Evolutionary conservation across 2,113 vertebrate genomes (phyloP).

Genomic region (Sorex araneus): DNA sequence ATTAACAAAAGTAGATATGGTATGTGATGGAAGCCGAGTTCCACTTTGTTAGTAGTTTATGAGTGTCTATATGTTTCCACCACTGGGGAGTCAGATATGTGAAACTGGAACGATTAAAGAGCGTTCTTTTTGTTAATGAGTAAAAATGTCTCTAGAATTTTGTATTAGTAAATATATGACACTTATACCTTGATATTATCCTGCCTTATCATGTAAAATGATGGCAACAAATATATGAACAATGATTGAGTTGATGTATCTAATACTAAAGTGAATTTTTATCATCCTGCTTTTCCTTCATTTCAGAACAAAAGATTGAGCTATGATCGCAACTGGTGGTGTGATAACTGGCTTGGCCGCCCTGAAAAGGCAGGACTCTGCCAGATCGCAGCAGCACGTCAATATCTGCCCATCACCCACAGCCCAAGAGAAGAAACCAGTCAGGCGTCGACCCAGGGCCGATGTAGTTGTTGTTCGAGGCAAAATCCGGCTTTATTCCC

Average conservation of each 20-base stretch:
- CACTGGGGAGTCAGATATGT: not conserved
- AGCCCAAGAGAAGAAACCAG: constrained; percentile 89
- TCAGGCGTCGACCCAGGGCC: constrained; percentile 92
- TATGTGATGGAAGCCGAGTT: not conserved
- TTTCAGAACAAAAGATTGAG: constrained; percentile 82
- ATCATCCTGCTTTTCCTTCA: constrained; percentile 66
- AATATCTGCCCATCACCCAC: constrained; percentile 83
- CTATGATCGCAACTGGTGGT: constrained; percentile 98
- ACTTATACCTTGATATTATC: not conserved
- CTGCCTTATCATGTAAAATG: not conserved
- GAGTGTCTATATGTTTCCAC: accelerated
- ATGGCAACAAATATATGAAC: not conserved
- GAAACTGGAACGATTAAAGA: constrained; percentile 11
- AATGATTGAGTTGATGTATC: not conserved
- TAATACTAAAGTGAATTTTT: not conserved
- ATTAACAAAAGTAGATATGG: not conserved
- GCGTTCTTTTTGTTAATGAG: not conserved
- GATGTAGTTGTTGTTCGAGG: constrained; percentile 97
- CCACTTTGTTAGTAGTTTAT: not conserved
- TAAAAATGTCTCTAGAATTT: not conserved
- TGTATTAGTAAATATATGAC: not conserved
- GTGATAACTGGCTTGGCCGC: constrained; percentile 98
- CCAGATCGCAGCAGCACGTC: constrained; percentile 95
- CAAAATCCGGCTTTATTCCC: constrained; percentile 96
- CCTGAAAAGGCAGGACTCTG: constrained; percentile 98